Base-by-base conservation (phyloP, 1,140 invertebrate species). In the Diplogasteroides magnus region DNA sequence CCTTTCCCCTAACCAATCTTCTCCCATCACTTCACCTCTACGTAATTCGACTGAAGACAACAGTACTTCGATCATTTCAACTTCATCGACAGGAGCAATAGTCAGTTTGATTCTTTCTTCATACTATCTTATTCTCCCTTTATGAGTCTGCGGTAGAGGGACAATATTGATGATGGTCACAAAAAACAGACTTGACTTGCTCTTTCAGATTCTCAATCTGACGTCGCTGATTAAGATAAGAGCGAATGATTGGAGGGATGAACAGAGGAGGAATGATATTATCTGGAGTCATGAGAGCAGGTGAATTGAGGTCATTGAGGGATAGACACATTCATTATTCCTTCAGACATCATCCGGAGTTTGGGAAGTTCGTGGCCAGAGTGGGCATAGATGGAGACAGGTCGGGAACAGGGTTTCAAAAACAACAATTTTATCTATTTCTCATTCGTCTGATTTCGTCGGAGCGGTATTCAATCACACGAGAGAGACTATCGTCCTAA, bases 161-260 rank as follows among this genome's bases (percentile, higher is more conserved):
- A n/a, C n/a, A n/a, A n/a, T n/a, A n/a, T n/a, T n/a, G n/a, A n/a
- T n/a, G n/a, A n/a, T n/a, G n/a, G n/a, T n/a, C n/a, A n/a, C n/a
- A n/a, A 48, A 48, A 48, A 48, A 48, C 37, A 48, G 6, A 48
- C 19, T 48, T 11, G 19, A 6, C 6, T 48, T 48, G 6, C 19
- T 48, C 37, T 19, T 19, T 48, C 37, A 48, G 37, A 11, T 48
- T 19, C 19, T 69, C 31, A 61, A 69, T 61, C 32, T 61, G 0
- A 58, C 61, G 0, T 31, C 28, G 1, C 58, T 69, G 29, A 69
- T 69, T 0, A 63, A 48, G 11, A 14, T 69, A 2, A 48, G 58
- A 64, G 61, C 61, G 61, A 57, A 69, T 28, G 68, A 69, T 58
- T 69, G 68, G 68, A 28, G 68, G 25, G 68, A 69, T 64, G 68